Base-by-base conservation (phyloP, 2,797 vertebrate species). In the Pogoniulus pusillus region DNA sequence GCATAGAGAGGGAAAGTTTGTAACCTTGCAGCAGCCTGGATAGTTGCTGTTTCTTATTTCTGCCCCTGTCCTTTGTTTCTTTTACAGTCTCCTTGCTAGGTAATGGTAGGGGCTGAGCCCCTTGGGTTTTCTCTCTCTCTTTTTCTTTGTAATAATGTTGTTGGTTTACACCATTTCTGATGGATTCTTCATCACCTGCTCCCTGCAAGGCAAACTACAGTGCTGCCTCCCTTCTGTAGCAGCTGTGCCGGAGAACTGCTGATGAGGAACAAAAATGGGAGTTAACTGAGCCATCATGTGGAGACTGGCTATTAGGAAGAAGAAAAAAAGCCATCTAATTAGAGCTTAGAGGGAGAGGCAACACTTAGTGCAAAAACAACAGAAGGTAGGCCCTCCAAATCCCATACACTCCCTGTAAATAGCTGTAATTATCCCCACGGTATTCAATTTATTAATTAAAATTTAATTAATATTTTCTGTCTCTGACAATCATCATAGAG, bases 361-460 rank as follows among this genome's bases (percentile, higher is more conserved):
- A 82, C 62, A 80, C 85, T 92, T 89, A 55, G 66, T 92, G 62
- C 47, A 86, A 74, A 95, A 95, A 74, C 83, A 90, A 58, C 85
- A 94, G 87, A 95, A 96, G 94, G 87, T 49, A 68, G 47, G 82
- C 71, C 76, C 79, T 96, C 53, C 82, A 92, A 92, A 96, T 96
- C 91, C 82, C 60, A 65, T 55, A 51, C 39, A 81, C 81, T 96
- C 89, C 77, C 85, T 84, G 62, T 91, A 95, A 94, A 91, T 82
- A 92, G 77, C 90, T 91, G 19, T 96, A 95, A 96, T 96, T 96
- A 96, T 87, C 86, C 41, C 27, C 55, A 69, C 35, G 82, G 82
- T 94, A 90, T 94, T 97, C 93, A 95, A 93, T 97, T 95, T 93
- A 95, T 92, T 80, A 93, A 95, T 96, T 96, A 95, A 96, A 96